phyloP scores from a whole-genome alignment of 2,113 vertebrate species.

The Plecotus auritus region DNA sequence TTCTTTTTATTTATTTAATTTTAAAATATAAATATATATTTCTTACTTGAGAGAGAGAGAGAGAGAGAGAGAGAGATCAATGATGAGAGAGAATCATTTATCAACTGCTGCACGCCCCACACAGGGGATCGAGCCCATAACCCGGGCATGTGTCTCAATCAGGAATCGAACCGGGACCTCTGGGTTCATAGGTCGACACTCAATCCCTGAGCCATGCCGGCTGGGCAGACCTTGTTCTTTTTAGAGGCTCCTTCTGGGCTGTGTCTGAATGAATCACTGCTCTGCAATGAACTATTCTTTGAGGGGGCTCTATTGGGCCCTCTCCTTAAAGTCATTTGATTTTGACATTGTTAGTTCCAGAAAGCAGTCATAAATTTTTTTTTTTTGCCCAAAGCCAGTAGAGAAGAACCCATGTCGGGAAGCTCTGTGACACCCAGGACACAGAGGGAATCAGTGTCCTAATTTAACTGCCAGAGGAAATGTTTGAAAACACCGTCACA shows the following conservation, averaged over 20 bases:
- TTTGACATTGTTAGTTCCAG: slow-evolving; percentile 33
- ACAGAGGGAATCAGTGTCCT: neutral
- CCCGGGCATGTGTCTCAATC: too few species aligned
- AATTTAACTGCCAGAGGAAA: neutral
- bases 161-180: too few species aligned
- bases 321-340: slow-evolving; percentile 3
- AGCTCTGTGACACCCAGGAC: neutral
- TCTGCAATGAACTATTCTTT: neutral
- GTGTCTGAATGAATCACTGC: neutral
- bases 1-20: too few species aligned
- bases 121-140: too few species aligned
- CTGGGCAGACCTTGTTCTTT: neutral
- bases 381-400: slow-evolving; percentile 7
- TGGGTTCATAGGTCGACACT: too few species aligned
- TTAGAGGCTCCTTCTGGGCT: neutral
- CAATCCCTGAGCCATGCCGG: too few species aligned
- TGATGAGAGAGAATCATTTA: too few species aligned
- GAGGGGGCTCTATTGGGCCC: neutral
- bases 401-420: neutral
- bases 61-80: too few species aligned
- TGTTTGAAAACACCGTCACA: neutral
- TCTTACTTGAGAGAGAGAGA: too few species aligned
- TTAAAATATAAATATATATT: too few species aligned
- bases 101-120: too few species aligned
- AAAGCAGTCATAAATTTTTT: neutral